Evolutionary conservation across 2,888 invertebrate genomes (phyloP), one percentile per base, ranked within the genome.

Genomic region (Agriopis marginaria): DNA sequence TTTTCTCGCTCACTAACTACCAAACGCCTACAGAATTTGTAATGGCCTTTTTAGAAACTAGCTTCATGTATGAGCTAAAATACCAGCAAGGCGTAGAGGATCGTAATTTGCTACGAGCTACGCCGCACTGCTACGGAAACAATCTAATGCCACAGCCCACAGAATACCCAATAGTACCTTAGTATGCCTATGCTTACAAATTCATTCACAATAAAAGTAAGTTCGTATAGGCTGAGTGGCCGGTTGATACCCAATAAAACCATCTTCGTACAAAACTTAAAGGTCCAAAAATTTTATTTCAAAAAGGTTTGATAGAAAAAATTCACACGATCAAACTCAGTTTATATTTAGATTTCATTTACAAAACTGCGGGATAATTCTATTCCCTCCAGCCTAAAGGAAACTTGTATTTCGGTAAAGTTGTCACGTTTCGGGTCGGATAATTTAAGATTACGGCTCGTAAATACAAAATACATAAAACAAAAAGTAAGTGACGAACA

Each of bases 361-460:
- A 72, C 54, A 45, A 71, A 73, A 71, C 62, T 63, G 59, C 40
- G 66, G 69, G 51, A 68, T 72, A 74, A 75, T 70, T 75, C 56
- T 70, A 73, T 75, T 72, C 65, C 58, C 58, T 17, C 45, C 62
- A 50, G 49, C 54, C 61, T 61, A 59, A 62, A 66, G 76, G 77
- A 73, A 77, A 59, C 70, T 74, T 63, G 76, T 76, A 71, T 77
- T 81, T 77, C 49, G 68, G 79, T 81, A 83, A 81, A 81, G 76
- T 77, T 82, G 82, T 85, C 85, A 85, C 86, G 85, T 85, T 79
- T 78, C 69, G 76, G 80, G 73, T 77, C 76, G 82, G 81, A 85
- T 82, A 82, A 86, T 85, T 81, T 78, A 80, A 82, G 84, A 84
- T 84, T 83, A 82, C 82, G 79, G 73, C 75, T 79, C 75, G 79